Base-by-base conservation (phyloP, 1,140 invertebrate genomes). In the Macrobrachium nipponense region DNA sequence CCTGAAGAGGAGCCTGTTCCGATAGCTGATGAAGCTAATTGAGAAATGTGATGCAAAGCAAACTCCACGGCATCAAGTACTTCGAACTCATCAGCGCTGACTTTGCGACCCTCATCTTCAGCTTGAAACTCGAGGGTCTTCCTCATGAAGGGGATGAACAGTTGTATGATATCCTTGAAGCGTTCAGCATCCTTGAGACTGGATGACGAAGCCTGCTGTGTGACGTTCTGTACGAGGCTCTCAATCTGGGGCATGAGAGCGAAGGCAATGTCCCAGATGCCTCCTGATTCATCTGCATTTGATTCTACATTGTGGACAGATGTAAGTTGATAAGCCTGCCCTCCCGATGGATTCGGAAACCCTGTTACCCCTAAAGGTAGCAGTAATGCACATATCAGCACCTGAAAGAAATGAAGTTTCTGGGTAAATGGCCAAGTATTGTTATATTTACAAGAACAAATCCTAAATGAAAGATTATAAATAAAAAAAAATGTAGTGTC, bases 101-200 rank as follows among this genome's bases (percentile, higher is more conserved):
- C 2, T 43, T 17, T 23, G 17, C 68, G 68, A 11, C 68, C 68
- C 20, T 70, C 68, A 43, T 70, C 68, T n/a, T 70, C 68, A 12
- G 68, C 68, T 23, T 43, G 68, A 43, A 70, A 70, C 23, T 70
- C 68, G 12, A 70, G 2, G 68, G 68, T 70, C 20, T 70, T 70
- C n/a, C 68, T 70, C 68, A 70, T 70, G 68, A 70, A 23, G 6
- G 68, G 68, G 68, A 70, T 70, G 20, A 70, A 70, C 4, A 27
- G 23, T 7, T 23, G 14, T 5, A 70, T 70, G 20, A 70, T 70
- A 23, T 70, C 20, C 68, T 23, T 17, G 68, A 70, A 70, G 10
- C 68, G n/a, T 7, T 12, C 36, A 11, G 20, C 17, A 15, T 70
- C 68, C 68, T 27, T 27, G 23, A 27, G 12, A 43, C 68, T 43